phyloP scores from a whole-genome alignment of 2,113 vertebrate species.

The Peromyscus polionotus region DNA sequence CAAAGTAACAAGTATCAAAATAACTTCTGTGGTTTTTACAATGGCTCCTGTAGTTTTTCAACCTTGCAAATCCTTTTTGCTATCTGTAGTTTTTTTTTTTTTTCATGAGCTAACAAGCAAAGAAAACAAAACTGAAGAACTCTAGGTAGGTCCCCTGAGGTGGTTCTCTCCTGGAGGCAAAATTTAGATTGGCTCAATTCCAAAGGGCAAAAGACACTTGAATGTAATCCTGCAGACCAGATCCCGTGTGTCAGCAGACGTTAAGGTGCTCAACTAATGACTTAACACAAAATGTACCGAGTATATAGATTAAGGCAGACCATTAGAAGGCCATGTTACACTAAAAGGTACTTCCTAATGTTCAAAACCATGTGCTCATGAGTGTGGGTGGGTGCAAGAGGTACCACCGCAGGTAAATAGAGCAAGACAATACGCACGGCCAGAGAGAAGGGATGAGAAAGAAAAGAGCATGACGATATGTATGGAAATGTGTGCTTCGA shows the following conservation, averaged over 20 bases:
- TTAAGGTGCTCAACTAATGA: conserved; percentile 3
- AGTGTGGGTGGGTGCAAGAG: too few species aligned
- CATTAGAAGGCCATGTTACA: not conserved
- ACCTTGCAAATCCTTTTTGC: not conserved
- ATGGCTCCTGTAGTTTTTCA: conserved; percentile 28
- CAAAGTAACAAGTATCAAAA: not conserved
- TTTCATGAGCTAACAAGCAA: conserved; percentile 57
- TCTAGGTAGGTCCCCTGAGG: conserved; percentile 48
- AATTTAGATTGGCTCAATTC: conserved; percentile 73
- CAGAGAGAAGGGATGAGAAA: not conserved
- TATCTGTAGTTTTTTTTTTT: not conserved
- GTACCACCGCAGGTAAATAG: not conserved
- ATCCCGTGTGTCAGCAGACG: not conserved
- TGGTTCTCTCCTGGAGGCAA: conserved; percentile 61
- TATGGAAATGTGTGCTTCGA: not conserved
- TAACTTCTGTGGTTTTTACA: conserved; percentile 13
- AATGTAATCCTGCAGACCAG: conserved; percentile 60
- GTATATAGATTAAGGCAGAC: not conserved
- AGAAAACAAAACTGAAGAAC: conserved; percentile 67
- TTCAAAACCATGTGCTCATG: not conserved
- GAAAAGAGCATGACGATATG: not conserved
- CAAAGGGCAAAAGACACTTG: conserved; percentile 61
- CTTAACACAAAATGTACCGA: conserved; percentile 37
- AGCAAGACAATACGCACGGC: conserved; percentile 2
- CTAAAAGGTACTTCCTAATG: not conserved